Evolutionary conservation across 2,113 vertebrate genomes (phyloP), one percentile per base, ranked within the genome.

Genomic region (Platysteira castanea): DNA sequence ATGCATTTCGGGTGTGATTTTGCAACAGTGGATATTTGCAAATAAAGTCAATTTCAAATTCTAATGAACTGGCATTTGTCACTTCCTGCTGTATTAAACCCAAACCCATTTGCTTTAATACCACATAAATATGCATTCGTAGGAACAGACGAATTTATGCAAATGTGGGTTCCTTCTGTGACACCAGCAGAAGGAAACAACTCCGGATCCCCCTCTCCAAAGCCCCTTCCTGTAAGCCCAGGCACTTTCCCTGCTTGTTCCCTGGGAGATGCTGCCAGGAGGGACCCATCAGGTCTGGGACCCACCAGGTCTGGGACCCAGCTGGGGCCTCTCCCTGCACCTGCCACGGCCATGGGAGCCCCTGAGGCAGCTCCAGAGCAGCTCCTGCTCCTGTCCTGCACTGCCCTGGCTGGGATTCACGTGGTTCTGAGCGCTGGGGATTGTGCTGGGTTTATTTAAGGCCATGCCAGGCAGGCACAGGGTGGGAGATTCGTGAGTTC

Each of bases 11-110:
- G 71, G 10, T 14, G 8, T 3, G 52, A 74, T 74, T 79, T 89
- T 42, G 42, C n/a, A 59, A 60, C 60, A 65, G 49, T 56, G 44
- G 59, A 7, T 92, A 89, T 79, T 93, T 79, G 93, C 35, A 82
- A 84, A 89, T 85, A 87, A 82, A 94, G 69, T 52, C 46, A 76
- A 92, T 95, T 97, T 96, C 88, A 77, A 95, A 96, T 93, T 83
- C 79, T 26, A 89, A 75, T 75, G 41, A 63, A 78, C 63, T 42
- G 90, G 78, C 49, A 91, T 88, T 97, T 94, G 67, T 97, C 81
- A 94, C 91, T 96, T 85, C 41, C 81, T 84, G 54, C 18, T 13
- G 82, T 69, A 97, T 84, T 95, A 96, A 96, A 85, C 78, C 82
- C 93, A 71, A 94, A 86, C 12, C 74, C 81, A 50, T 81, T 94